Conservation (phyloP, 1,140 invertebrate species). For the Drosophila arawakana region DNA sequence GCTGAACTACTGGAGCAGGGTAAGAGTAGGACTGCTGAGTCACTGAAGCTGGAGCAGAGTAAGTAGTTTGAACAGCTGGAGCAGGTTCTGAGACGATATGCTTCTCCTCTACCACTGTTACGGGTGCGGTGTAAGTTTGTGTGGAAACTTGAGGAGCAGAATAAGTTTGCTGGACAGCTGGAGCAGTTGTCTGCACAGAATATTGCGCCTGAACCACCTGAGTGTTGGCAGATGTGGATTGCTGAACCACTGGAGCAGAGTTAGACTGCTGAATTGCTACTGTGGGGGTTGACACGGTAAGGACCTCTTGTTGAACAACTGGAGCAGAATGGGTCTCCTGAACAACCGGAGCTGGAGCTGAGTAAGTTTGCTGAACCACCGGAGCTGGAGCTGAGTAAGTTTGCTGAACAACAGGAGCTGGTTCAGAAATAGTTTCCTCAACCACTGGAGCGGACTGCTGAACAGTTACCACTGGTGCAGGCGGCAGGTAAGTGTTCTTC, state of each 20-base stretch:
- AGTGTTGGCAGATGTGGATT: slow-evolving; percentile 34
- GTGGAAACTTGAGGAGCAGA: slow-evolving; percentile 33
- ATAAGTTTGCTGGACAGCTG: slow-evolving; percentile 22
- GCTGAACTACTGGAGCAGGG: slow-evolving; percentile 32
- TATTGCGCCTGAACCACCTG: slow-evolving; percentile 34
- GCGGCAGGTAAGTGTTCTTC: slow-evolving; percentile 53
- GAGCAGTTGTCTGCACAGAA: slow-evolving; percentile 14
- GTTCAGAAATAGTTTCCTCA: slow-evolving; percentile 22
- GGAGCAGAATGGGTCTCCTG: slow-evolving; percentile 41
- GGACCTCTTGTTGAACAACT: background rate
- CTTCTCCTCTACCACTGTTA: slow-evolving; percentile 29
- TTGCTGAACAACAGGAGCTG: slow-evolving; percentile 33
- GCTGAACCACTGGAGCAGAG: slow-evolving; percentile 31
- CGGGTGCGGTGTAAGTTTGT: slow-evolving; percentile 30
- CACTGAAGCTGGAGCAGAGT: slow-evolving; percentile 41
- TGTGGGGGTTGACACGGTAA: slow-evolving; percentile 27
- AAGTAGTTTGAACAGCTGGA: slow-evolving; percentile 24
- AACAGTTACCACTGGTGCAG: slow-evolving; percentile 19
- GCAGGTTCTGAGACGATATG: slow-evolving; percentile 21
- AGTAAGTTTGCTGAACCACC: slow-evolving; percentile 33
- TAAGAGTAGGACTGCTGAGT: slow-evolving; percentile 1
- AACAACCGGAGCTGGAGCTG: slow-evolving; percentile 36
- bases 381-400: slow-evolving; percentile 16
- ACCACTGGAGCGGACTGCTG: slow-evolving; percentile 25
- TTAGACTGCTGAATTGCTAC: slow-evolving; percentile 37